These are phyloP conservation scores for Platyrinchus mystaceus DNA, from an alignment of 2,797 vertebrate species.

Conservation along the genomic window DNA sequence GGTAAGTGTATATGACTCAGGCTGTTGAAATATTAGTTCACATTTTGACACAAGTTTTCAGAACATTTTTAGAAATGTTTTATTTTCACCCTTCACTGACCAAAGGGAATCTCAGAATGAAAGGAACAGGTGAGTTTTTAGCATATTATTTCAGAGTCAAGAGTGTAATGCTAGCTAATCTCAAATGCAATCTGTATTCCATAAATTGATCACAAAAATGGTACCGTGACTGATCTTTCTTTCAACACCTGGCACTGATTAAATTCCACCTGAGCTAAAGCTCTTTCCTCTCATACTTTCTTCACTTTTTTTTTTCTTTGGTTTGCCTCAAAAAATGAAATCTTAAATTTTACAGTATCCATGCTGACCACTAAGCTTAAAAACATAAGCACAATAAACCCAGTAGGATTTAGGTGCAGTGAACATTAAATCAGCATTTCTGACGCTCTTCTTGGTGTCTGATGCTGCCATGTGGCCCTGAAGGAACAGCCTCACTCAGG, in stretches of 20 bases:
- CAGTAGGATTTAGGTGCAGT: neutral
- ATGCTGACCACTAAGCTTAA: neutral
- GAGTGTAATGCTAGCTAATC: neutral
- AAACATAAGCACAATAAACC: neutral
- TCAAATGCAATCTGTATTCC: neutral
- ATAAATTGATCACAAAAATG: neutral
- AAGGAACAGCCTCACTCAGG: neutral
- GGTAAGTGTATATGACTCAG: neutral
- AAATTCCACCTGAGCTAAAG: neutral
- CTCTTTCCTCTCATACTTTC: neutral
- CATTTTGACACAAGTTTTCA: neutral
- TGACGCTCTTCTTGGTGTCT: neutral
- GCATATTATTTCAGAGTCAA: neutral
- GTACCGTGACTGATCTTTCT: neutral
- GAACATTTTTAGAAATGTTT: neutral
- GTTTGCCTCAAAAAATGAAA: neutral
- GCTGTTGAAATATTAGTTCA: neutral
- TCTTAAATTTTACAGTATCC: neutral
- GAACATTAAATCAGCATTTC: rapidly evolving
- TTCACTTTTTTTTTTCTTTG: neutral
- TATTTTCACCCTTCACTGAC: neutral
- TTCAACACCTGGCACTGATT: neutral
- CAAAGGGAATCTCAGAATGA: neutral
- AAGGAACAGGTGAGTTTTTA: neutral
- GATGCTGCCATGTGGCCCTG: neutral